These are phyloP conservation scores for Campoplex capitator DNA, from an alignment of 2,888 invertebrate genomes.

Conservation along the genomic window DNA sequence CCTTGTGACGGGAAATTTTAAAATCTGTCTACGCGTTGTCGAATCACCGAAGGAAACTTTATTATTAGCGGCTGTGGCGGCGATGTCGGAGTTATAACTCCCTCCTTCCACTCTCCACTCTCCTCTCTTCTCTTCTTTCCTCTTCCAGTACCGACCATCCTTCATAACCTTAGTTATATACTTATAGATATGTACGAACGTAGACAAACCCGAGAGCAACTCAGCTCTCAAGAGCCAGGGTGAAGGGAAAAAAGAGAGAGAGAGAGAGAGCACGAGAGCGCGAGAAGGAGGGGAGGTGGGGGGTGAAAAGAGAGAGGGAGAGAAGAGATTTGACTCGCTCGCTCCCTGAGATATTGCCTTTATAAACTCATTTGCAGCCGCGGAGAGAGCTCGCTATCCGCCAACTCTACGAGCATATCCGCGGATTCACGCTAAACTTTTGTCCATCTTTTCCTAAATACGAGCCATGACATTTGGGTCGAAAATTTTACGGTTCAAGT, in stretches of 20 bases:
- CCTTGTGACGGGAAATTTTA: slow-evolving; percentile 85
- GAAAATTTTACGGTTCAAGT: slow-evolving; percentile 59
- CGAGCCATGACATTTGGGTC: slow-evolving; percentile 43
- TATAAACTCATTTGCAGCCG: slow-evolving; percentile 84
- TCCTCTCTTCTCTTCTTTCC: slow-evolving; percentile 19
- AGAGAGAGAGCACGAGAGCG: slow-evolving; percentile 46
- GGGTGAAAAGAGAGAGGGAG: slow-evolving; percentile 48
- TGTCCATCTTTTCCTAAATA: slow-evolving; percentile 51
- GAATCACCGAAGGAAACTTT: slow-evolving; percentile 84
- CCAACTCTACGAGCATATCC: slow-evolving; percentile 66
- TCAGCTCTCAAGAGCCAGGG: slow-evolving; percentile 21
- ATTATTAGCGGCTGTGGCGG: slow-evolving; percentile 82
- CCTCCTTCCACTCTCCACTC: slow-evolving; percentile 2
- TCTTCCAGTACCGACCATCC: slow-evolving; percentile 38
- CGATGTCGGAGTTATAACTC: slow-evolving; percentile 61
- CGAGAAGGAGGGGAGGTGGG: slow-evolving; percentile 64
- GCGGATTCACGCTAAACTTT: slow-evolving; percentile 61
- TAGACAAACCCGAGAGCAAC: slow-evolving; percentile 20
- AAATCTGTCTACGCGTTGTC: slow-evolving; percentile 85
- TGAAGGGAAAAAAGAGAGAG: slow-evolving; percentile 64
- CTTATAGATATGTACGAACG: slow-evolving; percentile 47
- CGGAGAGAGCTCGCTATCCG: slow-evolving; percentile 67
- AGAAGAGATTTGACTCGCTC: slow-evolving; percentile 64
- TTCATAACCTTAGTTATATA: slow-evolving; percentile 47
- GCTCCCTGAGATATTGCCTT: slow-evolving; percentile 82